Evolutionary conservation across 2,797 vertebrate genomes (phyloP).

Genomic region (Discoglossus pictus): DNA sequence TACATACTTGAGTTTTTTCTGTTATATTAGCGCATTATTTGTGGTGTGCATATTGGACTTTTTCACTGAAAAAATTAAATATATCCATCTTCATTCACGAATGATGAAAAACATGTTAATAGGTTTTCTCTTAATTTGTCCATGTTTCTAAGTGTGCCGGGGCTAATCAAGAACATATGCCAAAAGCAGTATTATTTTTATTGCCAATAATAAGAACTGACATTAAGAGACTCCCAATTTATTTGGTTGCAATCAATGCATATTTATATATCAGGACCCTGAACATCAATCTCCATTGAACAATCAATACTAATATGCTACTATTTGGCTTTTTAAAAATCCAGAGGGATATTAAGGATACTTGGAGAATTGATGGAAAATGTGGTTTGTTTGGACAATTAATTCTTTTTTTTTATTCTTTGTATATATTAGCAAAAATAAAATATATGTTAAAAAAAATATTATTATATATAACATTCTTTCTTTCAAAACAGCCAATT

Average conservation of each 20-base stretch:
- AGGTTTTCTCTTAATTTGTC: constrained; percentile 1
- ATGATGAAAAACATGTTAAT: constrained; percentile 34
- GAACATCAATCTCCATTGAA: constrained; percentile 36
- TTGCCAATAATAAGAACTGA: constrained; percentile 36
- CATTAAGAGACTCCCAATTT: constrained; percentile 34
- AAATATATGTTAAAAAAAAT: too few relatives aligned
- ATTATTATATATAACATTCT: too few relatives aligned
- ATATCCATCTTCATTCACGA: constrained; percentile 29
- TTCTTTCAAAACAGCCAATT: too few relatives aligned
- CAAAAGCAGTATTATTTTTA: constrained; percentile 25
- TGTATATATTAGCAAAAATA: too few relatives aligned
- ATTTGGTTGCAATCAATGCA: constrained; percentile 7
- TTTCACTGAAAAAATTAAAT: too few relatives aligned
- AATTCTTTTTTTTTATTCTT: too few relatives aligned
- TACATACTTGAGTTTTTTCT: too few relatives aligned
- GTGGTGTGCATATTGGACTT: too few relatives aligned
- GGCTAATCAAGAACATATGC: constrained; percentile 36
- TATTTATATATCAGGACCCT: constrained; percentile 8
- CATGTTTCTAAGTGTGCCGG: constrained; percentile 14
- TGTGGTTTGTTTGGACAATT: too few relatives aligned
- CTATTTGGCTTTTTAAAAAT: constrained; percentile 12
- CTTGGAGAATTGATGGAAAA: too few relatives aligned
- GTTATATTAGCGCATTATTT: too few relatives aligned
- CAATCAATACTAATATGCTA: constrained; percentile 12
- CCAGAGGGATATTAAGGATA: constrained; percentile 5